Base-by-base conservation (phyloP, 2,113 vertebrate species). In the Menura novaehollandiae region DNA sequence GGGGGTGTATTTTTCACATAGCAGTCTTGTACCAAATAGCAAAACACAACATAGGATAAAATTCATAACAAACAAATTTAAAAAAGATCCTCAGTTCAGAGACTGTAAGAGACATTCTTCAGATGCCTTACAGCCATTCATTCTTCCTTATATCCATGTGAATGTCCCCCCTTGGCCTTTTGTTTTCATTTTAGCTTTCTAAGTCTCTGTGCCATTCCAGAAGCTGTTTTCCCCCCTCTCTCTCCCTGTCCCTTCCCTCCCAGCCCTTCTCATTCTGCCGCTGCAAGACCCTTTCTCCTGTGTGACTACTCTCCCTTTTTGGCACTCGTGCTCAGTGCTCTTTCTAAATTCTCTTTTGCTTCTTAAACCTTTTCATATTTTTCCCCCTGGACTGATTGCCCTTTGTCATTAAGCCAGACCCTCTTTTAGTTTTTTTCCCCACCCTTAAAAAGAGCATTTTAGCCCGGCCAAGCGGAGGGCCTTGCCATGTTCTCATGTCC, bases 101-200 rank as follows among this genome's bases (percentile, higher is more conserved):
- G 60, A 16, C 73, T 76, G 88, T 35, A 74, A 67, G 76, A n/a
- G 3, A 6, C 93, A 94, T 97, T 96, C 91, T 49, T 94, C 39
- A 93, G 55, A 96, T 95, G 91, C 89, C 76, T 95, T 32, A 7
- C 47, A 84, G 66, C 82, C 37, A 95, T 94, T 97, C 91, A 96
- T 77, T 75, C 93, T 55, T 78, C 72, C 91, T 95, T 86, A 86
- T 72, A 97, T 95, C 85, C 94, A 93, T 93, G 41, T 97, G 72
- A 95, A 91, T 95, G 85, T 92, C 59, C 76, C 62, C 87, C 83
- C 53, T 95, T 63, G 73, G 88, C 83, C 93, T 96, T 95, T 97
- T 95, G 88, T 94, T 96, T 95, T 53, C 83, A 56, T 78, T 95
- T 93, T 76, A 89, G 91, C 94, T 96, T 95, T 95, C 78, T 41